A percentile compares a stretch with the other conserved stretches of the same genome.
Evolutionary conservation across 2,113 vertebrate genomes (phyloP).

Genomic region (Seriola aureovittata): DNA sequence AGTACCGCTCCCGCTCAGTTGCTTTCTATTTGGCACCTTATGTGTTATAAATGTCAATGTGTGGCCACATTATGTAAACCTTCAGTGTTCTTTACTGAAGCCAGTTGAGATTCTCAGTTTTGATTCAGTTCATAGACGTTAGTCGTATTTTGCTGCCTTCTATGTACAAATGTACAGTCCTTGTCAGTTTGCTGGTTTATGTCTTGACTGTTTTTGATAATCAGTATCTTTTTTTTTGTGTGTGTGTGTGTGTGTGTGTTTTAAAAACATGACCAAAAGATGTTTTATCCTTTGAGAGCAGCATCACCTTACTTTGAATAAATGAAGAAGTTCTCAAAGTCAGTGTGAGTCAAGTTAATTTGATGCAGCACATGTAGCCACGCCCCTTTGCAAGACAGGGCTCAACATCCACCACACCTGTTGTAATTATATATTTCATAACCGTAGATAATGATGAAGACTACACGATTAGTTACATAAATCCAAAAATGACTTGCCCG

Average conservation of each 20-base stretch:
- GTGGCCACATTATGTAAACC: background rate
- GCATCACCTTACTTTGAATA: conserved; percentile 56
- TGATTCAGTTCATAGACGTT: background rate
- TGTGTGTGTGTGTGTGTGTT: background rate
- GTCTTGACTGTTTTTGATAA: conserved; percentile 47
- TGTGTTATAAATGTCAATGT: background rate
- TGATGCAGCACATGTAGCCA: background rate
- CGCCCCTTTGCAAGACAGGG: background rate
- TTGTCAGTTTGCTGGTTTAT: conserved; percentile 52
- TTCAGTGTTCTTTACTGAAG: conserved; percentile 20
- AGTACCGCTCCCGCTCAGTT: background rate
- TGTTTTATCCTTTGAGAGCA: conserved; percentile 63
- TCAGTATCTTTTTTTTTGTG: conserved; percentile 36
- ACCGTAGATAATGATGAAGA: no score
- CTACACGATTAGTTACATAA: no score
- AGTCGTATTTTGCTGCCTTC: conserved; percentile 19
- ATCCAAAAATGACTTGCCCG: no score
- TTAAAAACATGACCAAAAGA: conserved; percentile 41
- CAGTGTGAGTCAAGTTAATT: conserved; percentile 31
- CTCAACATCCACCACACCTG: background rate
- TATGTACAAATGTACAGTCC: conserved; percentile 77
- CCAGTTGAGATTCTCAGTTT: background rate
- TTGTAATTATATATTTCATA: no score
- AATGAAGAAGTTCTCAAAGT: conserved; percentile 73
- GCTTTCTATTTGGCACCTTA: conserved; percentile 30